These are phyloP conservation scores for Eunapius fragilis DNA, from an alignment of 37 sponge, comb jelly and placozoan species.

Conservation along the genomic window DNA sequence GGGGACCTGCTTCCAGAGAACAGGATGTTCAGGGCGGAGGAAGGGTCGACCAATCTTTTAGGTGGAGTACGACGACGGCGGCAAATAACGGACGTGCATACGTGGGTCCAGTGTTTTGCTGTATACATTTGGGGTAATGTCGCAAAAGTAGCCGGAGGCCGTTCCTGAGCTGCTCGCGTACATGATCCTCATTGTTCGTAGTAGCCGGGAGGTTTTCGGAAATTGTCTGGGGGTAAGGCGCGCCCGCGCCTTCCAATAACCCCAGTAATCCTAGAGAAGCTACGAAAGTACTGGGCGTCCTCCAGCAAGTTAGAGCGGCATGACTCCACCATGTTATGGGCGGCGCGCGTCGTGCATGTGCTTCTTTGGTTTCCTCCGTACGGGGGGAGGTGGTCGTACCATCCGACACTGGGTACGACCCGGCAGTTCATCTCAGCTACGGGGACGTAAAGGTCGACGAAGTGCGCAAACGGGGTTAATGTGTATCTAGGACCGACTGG, in stretches of 20 bases:
- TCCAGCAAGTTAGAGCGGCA: too few relatives aligned
- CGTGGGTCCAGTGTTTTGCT: conserved; percentile 31
- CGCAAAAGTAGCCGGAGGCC: not conserved
- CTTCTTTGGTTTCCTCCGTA: too few relatives aligned
- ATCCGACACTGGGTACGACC: too few relatives aligned
- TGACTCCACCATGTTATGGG: too few relatives aligned
- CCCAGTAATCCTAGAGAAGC: too few relatives aligned
- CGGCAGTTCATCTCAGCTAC: too few relatives aligned
- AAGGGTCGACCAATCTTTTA: not conserved
- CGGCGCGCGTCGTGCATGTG: too few relatives aligned
- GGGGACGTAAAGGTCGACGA: too few relatives aligned
- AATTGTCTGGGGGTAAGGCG: not conserved
- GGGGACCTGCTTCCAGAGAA: not conserved
- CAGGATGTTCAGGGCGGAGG: not conserved
- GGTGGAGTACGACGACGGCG: not conserved
- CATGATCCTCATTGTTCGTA: conserved; percentile 1
- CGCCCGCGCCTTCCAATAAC: too few relatives aligned
- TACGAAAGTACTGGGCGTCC: too few relatives aligned
- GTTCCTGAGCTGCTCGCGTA: conserved; percentile 39
- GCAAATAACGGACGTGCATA: not conserved
- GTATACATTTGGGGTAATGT: conserved; percentile 15
- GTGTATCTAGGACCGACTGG: conserved; percentile 18
- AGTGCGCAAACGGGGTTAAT: too few relatives aligned
- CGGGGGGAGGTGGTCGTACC: too few relatives aligned
- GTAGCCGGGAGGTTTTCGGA: conserved; percentile 11